Base-by-base conservation (phyloP, 2,888 invertebrate genomes). In the Drosophila prolongata region DNA sequence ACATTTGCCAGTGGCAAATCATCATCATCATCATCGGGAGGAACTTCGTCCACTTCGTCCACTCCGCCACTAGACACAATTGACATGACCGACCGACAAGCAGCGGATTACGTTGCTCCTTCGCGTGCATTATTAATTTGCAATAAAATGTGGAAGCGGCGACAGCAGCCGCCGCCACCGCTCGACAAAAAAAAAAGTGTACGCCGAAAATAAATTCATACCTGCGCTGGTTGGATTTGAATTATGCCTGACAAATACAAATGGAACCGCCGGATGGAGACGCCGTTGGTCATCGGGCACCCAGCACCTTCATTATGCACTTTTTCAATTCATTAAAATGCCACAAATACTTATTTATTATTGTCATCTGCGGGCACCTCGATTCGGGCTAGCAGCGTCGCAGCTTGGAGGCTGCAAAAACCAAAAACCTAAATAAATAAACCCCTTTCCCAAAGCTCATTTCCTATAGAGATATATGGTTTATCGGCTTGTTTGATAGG, bases 231-330 rank as follows among this genome's bases (percentile, higher is more conserved):
- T 75, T 70, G 67, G 73, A 69, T 74, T 77, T 87, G 86, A 85
- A 87, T 85, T 87, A 87, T 87, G 85, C 70, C 73, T 87, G 85
- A 85, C 85, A 82, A 56, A 86, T 80, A 89, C 89, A 90, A 90
- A 90, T 89, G 89, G 89, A 89, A 71, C 37, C 73, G 73, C 75
- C 64, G 61, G 40, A 72, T 72, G 72, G 71, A 71, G 65, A 53
- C 71, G 47, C 46, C 46, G 46, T 46, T 46, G 55, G 44, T 14
- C 34, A 47, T 16, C 16, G 47, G 47, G 47, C 27, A n/a, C 57
- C 47, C 61, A 62, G 62, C 70, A 52, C 71, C 62, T 62, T 66
- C 19, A 55, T 37, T 42, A 49, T 67, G 82, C 77, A 77, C 68
- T 77, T 77, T 46, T 78, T 85, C 77, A 84, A 75, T 77, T 79